A percentile compares a stretch with the other conserved stretches of the same genome.
phyloP scores from a whole-genome alignment of 2,113 vertebrate genomes.

The Zootoca vivipara region DNA sequence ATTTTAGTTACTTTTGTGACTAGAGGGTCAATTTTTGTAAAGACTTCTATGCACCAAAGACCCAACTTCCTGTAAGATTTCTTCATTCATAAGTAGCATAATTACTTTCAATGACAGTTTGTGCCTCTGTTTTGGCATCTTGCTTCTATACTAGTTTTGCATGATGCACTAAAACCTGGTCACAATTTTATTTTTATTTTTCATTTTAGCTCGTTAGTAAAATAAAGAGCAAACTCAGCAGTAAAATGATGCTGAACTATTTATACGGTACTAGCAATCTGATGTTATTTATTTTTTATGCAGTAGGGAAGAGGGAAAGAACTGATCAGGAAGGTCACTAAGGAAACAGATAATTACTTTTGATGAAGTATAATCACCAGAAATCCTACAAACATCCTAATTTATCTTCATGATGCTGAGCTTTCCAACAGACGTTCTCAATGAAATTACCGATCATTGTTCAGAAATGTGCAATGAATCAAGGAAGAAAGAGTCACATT shows the following conservation, averaged over 20 bases:
- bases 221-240: not conserved
- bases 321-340: slow-evolving; percentile 31
- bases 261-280: not conserved
- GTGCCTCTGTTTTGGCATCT: not conserved
- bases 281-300: not conserved
- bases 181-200: not conserved
- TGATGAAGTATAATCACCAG: slow-evolving; percentile 13
- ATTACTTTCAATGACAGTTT: not conserved
- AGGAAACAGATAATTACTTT: slow-evolving; percentile 11
- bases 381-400: not conserved
- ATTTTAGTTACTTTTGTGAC: not conserved
- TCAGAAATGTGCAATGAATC: slow-evolving; percentile 6
- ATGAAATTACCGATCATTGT: slow-evolving; percentile 24
- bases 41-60: too few relatives aligned
- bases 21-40: not conserved
- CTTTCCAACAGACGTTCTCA: not conserved
- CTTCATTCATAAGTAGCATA: not conserved
- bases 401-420: slow-evolving; percentile 18
- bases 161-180: not conserved
- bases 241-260: not conserved
- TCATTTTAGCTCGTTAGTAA: not conserved
- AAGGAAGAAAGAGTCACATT: not conserved
- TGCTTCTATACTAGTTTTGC: not conserved
- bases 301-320: too few relatives aligned
- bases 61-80: not conserved